A percentile compares a stretch with the other conserved stretches of the same genome.
Conservation (phyloP, 92 coral and sea anemone species). For the Palythoa caribaeorum region DNA sequence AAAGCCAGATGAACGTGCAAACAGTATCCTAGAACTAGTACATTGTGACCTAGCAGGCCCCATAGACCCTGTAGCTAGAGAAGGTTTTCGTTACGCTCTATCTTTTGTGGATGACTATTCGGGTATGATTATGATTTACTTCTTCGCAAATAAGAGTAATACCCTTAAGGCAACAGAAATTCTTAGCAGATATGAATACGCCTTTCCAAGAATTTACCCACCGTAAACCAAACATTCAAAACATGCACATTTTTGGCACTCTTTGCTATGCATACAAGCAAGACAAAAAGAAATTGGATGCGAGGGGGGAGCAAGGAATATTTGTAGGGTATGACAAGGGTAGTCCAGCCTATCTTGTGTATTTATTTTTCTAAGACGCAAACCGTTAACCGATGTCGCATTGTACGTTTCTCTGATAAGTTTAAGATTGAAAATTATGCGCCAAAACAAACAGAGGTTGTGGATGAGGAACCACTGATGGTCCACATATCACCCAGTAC, state of each 20-base stretch:
- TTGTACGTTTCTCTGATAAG: neutral
- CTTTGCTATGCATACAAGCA: neutral
- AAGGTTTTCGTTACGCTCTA: constrained; percentile 48
- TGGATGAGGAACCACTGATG: neutral
- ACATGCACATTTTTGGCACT: constrained; percentile 3
- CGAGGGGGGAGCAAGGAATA: neutral
- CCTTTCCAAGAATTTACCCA: constrained; percentile 1
- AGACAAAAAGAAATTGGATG: neutral
- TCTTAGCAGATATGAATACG: constrained; percentile 50
- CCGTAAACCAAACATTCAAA: neutral
- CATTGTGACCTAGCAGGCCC: constrained; percentile 25
- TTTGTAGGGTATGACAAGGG: neutral
- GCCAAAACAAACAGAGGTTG: neutral
- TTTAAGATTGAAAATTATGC: neutral
- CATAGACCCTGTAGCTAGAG: constrained; percentile 48
- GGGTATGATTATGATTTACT: constrained; percentile 28
- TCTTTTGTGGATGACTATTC: constrained; percentile 50
- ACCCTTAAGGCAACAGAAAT: constrained; percentile 49
- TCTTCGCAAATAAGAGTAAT: constrained; percentile 50
- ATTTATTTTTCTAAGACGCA: neutral
- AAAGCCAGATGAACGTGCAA: constrained; percentile 31
- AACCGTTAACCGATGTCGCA: neutral
- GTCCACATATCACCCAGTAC: neutral
- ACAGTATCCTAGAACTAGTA: constrained; percentile 39
- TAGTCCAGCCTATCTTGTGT: neutral